Conservation (phyloP, 2,113 vertebrate species). For the Microtus ochrogaster region DNA sequence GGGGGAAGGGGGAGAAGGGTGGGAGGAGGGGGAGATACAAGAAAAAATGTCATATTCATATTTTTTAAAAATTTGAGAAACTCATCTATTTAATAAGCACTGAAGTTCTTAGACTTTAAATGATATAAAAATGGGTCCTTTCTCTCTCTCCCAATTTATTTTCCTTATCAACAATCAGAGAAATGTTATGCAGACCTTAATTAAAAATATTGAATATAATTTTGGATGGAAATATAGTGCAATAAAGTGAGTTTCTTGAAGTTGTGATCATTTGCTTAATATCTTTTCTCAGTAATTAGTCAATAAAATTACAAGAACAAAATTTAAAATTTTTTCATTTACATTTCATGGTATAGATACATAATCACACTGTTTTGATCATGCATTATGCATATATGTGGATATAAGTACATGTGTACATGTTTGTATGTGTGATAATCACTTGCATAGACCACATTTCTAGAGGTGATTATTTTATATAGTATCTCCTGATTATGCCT, state of each 20-base stretch:
- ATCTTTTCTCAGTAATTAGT: background rate
- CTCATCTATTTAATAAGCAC: background rate
- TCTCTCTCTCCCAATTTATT: rapidly evolving
- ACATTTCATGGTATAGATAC: background rate
- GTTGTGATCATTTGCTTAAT: background rate
- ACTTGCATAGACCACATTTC: background rate
- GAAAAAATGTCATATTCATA: background rate
- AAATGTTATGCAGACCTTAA: background rate
- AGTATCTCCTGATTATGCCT: background rate
- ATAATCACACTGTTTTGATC: too few species aligned
- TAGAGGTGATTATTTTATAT: background rate
- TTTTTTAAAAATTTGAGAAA: background rate
- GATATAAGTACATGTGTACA: background rate
- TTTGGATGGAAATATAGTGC: background rate
- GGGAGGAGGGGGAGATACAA: too few species aligned
- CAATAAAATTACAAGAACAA: background rate
- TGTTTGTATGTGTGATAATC: background rate
- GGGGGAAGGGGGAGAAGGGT: too few species aligned
- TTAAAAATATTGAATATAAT: background rate
- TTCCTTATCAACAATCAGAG: background rate
- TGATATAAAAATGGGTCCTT: background rate
- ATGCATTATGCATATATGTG: background rate
- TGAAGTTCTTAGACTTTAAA: background rate
- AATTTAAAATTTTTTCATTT: background rate
- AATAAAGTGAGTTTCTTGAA: background rate